Evolutionary conservation across 2,797 vertebrate species (phyloP).

Genomic region (Arremon aurantiirostris): DNA sequence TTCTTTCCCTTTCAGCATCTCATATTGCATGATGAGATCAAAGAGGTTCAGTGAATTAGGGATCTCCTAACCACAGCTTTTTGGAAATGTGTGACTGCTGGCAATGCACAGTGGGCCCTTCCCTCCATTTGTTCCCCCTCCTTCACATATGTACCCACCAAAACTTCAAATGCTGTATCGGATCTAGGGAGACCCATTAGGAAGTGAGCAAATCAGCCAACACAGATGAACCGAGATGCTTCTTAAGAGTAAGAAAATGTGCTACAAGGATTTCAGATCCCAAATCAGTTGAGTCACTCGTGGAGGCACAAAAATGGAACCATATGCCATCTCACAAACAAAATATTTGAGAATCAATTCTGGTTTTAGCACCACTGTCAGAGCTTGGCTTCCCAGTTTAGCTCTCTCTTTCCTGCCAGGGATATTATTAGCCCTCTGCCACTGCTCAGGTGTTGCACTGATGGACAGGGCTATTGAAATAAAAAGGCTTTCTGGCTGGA

Average conservation of each 20-base stretch:
- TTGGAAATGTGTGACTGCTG: background rate
- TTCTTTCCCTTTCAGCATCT: background rate
- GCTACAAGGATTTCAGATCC: conserved; percentile 24
- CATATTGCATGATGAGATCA: background rate
- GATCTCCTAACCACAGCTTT: background rate
- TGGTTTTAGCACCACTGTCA: background rate
- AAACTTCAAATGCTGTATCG: background rate
- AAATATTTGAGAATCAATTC: conserved; percentile 40
- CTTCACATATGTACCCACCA: background rate
- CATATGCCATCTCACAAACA: background rate
- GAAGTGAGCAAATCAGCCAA: background rate
- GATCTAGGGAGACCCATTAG: conserved; percentile 17
- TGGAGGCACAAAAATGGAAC: conserved; percentile 5
- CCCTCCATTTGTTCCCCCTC: conserved; percentile 7
- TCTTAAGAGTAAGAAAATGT: conserved; percentile 12
- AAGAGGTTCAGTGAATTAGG: conserved; percentile 30
- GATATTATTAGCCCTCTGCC: conserved; percentile 33
- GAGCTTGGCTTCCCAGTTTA: conserved; percentile 14
- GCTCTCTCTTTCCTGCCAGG: background rate
- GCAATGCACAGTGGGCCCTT: background rate
- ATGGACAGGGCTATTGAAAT: conserved; percentile 25
- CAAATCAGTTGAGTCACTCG: conserved; percentile 1
- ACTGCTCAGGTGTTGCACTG: background rate
- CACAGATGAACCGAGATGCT: background rate
- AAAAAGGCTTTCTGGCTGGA: background rate